Conservation (phyloP, 2,888 invertebrate genomes). For the Stegophylla sp. region DNA sequence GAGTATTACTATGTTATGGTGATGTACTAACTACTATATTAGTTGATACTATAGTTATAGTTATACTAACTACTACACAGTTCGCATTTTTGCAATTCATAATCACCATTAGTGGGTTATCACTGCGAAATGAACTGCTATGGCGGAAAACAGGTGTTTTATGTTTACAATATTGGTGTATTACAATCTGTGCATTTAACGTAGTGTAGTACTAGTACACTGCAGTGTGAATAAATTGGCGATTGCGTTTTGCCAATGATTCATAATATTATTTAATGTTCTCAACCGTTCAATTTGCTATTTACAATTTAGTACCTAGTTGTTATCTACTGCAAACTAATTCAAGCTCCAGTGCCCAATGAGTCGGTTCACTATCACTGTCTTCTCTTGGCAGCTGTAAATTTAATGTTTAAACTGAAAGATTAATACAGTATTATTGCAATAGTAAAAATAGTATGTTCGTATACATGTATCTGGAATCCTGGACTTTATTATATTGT, state of each 20-base stretch:
- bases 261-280: not conserved
- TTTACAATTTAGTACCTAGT: not conserved
- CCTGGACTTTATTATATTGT: not conserved
- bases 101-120: no score
- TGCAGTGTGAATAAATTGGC: not conserved
- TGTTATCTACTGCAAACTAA: no score
- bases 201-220: no score
- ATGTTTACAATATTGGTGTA: slow-evolving; percentile 44
- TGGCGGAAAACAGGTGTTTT: slow-evolving; percentile 56
- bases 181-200: not conserved
- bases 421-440: not conserved
- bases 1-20: no score
- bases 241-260: slow-evolving; percentile 21
- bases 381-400: not conserved
- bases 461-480: not conserved
- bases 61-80: no score
- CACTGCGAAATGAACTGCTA: not conserved
- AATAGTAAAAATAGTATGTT: not conserved
- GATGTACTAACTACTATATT: no score
- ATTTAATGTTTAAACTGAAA: not conserved
- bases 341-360: slow-evolving; percentile 17
- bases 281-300: slow-evolving; percentile 44
- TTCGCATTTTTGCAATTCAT: no score
- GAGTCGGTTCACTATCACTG: not conserved
- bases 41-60: no score